These are phyloP conservation scores for Choloepus hoffmanni DNA, from an alignment of 2,113 vertebrate genomes.

Conservation along the genomic window DNA sequence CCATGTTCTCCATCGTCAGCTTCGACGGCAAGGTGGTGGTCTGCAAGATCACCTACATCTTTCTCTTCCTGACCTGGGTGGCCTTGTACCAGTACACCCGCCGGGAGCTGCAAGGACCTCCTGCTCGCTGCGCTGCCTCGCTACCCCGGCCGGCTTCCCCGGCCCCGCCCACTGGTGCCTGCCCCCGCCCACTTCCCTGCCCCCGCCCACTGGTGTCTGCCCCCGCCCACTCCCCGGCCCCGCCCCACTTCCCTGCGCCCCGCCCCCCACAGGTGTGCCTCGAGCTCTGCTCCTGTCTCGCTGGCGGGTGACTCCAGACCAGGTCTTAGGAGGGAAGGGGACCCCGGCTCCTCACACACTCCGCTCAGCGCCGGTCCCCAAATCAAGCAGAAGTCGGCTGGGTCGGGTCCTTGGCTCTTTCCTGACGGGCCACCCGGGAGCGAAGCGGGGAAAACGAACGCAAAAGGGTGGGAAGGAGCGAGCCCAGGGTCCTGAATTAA, in stretches of 20 bases:
- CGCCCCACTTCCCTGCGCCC: no score
- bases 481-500: not conserved
- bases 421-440: not conserved
- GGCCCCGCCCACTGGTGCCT: not conserved
- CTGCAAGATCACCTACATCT: conserved; percentile 87
- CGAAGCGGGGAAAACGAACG: no score
- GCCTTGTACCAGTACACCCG: conserved; percentile 85
- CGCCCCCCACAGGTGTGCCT: not conserved
- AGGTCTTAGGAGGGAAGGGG: no score
- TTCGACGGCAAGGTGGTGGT: conserved; percentile 86
- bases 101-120: not conserved
- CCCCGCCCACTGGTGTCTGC: not conserved
- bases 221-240: no score
- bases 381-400: not conserved
- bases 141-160: not conserved
- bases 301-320: not conserved
- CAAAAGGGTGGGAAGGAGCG: not conserved
- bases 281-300: not conserved
- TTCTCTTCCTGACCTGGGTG: conserved; percentile 87
- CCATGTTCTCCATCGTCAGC: conserved; percentile 89
- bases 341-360: not conserved
- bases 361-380: no score
- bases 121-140: not conserved
- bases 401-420: no score
- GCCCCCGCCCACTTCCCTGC: not conserved